Evolutionary conservation across 2,797 vertebrate genomes (phyloP).

Genomic region (Microctenopoma steveboyesi): DNA sequence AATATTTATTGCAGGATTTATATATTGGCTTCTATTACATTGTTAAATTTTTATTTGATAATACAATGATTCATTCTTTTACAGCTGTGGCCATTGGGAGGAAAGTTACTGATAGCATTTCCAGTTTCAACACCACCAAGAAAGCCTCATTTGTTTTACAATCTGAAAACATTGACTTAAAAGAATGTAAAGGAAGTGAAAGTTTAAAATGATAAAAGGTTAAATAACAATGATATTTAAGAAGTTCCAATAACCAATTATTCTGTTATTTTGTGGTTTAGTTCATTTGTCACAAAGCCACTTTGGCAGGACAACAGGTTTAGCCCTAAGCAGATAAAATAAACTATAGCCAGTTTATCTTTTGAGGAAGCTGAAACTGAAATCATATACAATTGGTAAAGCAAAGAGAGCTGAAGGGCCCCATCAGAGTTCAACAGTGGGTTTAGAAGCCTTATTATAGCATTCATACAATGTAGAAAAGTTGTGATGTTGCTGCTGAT

Average conservation of each 20-base stretch:
- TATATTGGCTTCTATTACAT: slow-evolving; percentile 18
- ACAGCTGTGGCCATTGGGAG: neutral
- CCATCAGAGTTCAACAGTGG: neutral
- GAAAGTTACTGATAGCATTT: neutral
- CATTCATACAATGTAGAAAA: neutral
- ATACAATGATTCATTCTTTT: slow-evolving; percentile 18
- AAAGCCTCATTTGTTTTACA: neutral
- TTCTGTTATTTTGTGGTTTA: slow-evolving; percentile 19
- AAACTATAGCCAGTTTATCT: neutral
- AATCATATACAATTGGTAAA: neutral
- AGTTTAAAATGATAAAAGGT: slow-evolving; percentile 13
- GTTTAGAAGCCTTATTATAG: neutral
- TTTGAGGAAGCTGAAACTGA: neutral
- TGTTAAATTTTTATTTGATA: slow-evolving; percentile 16
- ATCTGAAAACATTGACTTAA: slow-evolving; percentile 16
- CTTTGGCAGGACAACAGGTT: neutral
- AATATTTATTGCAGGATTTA: slow-evolving; percentile 58
- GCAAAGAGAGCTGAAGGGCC: neutral
- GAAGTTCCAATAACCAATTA: slow-evolving; percentile 5
- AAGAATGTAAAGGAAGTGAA: slow-evolving; percentile 21
- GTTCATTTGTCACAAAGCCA: neutral
- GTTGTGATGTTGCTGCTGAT: neutral
- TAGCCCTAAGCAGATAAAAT: neutral
- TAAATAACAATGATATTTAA: slow-evolving; percentile 28
- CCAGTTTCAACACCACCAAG: neutral